Conservation (phyloP, 2,888 invertebrate genomes). For the Rhagonycha lutea region DNA sequence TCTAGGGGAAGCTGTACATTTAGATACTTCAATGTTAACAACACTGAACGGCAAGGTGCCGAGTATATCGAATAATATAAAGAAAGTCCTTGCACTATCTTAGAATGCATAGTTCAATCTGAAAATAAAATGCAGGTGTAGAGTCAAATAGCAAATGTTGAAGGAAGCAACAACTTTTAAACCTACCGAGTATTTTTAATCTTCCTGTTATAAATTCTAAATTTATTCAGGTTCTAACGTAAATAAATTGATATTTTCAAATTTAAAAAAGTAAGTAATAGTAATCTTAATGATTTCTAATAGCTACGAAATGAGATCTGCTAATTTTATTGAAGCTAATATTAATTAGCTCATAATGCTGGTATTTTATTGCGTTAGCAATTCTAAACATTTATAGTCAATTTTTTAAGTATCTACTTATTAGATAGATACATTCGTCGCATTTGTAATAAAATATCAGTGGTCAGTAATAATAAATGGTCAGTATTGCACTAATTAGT, state of each 20-base stretch:
- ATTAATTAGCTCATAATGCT: no score
- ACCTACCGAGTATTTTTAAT: neutral
- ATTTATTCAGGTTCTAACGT: neutral
- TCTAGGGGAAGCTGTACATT: constrained; percentile 3
- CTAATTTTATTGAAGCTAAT: no score
- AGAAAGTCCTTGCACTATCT: constrained; percentile 13
- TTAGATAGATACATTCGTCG: no score
- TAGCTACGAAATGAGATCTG: neutral
- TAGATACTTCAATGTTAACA: constrained; percentile 16
- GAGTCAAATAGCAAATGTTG: neutral
- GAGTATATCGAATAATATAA: constrained; percentile 21
- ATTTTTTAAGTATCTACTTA: no score
- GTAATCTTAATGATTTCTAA: neutral
- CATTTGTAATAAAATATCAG: no score
- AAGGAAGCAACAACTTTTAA: neutral
- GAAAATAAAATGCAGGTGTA: constrained; percentile 17
- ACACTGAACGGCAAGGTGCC: constrained; percentile 23
- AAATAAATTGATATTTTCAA: neutral
- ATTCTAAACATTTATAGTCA: no score
- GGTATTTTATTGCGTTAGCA: no score
- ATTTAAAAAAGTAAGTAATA: neutral
- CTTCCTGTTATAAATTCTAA: neutral
- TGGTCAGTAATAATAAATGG: no score
- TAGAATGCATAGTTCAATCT: constrained; percentile 9
- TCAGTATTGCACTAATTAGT: no score